Base-by-base conservation (phyloP, 30 jellyfish, hydroid and myxozoan genomes). In the Pseudorhiza aurosa region DNA sequence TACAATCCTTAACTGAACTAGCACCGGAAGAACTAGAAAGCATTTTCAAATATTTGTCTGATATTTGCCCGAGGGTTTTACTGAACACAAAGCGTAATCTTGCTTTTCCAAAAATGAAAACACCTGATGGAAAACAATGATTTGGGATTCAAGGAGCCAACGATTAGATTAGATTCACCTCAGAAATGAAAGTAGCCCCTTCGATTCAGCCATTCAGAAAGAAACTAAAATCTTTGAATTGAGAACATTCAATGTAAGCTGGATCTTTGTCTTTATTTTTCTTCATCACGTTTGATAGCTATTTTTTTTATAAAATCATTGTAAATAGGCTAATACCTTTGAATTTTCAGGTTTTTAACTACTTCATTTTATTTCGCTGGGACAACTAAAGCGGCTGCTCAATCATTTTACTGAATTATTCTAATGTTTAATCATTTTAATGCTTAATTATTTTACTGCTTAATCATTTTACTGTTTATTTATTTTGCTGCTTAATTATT, bases 321-420 rank as follows among this genome's bases (percentile, higher is more conserved):
- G 9, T 8, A 42, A 42, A 42, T 15, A 42, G 55, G 55, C 15
- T 42, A 8, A 8, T 15, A 42, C 15, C 55, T 42, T 42, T 42
- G 15, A 42, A 8, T 9, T 9, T 42, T 42, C 9, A 42, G 55
- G 9, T 42, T 42, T 8, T 42, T 42, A n/a, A n/a, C n/a, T n/a
- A n/a, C n/a, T n/a, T n/a, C n/a, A n/a, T n/a, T n/a, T n/a, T 42
- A 9, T 42, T 42, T 42, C 15, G 55, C 55, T 42, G 55, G 55
- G 55, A 42, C 55, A 42, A 42, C 55, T 42, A 42, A 42, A 42
- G 55, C 55, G 15, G 55, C 15, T 42, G 75, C 77, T 30, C 1
- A 46, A 4, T 17, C 7, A 1, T 29, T 12, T 0, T 15, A 69
- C 83, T 17, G 63, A 12, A 21, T 22, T 53, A 0, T 15, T n/a